Conservation (phyloP, 2,888 invertebrate species). For the Coelopa pilipes region DNA sequence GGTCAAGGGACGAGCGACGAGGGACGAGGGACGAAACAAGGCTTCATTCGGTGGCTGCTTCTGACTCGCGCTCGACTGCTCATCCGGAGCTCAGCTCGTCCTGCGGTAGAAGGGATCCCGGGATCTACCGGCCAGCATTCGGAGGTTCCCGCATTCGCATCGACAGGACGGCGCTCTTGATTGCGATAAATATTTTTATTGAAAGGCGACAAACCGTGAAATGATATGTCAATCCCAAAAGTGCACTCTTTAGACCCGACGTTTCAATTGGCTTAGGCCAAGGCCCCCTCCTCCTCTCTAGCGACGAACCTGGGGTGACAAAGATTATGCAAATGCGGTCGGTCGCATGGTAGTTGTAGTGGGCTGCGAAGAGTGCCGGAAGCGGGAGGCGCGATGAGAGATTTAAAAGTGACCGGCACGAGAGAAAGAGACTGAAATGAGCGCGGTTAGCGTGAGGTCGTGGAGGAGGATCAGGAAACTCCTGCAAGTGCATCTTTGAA, state of each 20-base stretch:
- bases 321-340: slow-evolving; percentile 32
- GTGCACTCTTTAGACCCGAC: slow-evolving; percentile 28
- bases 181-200: slow-evolving; percentile 66
- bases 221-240: slow-evolving; percentile 68
- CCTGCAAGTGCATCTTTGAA: slow-evolving; percentile 25
- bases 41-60: slow-evolving; percentile 53
- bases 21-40: slow-evolving; percentile 19
- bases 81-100: slow-evolving; percentile 58
- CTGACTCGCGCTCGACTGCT: slow-evolving; percentile 57
- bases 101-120: slow-evolving; percentile 22
- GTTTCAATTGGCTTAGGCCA: slow-evolving; percentile 30
- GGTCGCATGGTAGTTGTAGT: not conserved
- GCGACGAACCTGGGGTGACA: slow-evolving; percentile 20
- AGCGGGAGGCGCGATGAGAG: slow-evolving; percentile 7
- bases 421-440: slow-evolving; percentile 26
- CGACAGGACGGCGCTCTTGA: slow-evolving; percentile 38
- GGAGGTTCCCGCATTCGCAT: too few relatives aligned
- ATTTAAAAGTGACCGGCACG: not conserved
- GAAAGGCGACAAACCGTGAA: slow-evolving; percentile 68
- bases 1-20: slow-evolving; percentile 42
- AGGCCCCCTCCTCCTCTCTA: slow-evolving; percentile 6
- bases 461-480: not conserved
- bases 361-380: not conserved
- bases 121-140: slow-evolving; percentile 29
- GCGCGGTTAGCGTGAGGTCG: not conserved